A percentile compares a stretch with the other conserved stretches of the same genome.
These are phyloP conservation scores for Crotalus viridis DNA, from an alignment of 2,113 vertebrate genomes.

Conservation along the genomic window DNA sequence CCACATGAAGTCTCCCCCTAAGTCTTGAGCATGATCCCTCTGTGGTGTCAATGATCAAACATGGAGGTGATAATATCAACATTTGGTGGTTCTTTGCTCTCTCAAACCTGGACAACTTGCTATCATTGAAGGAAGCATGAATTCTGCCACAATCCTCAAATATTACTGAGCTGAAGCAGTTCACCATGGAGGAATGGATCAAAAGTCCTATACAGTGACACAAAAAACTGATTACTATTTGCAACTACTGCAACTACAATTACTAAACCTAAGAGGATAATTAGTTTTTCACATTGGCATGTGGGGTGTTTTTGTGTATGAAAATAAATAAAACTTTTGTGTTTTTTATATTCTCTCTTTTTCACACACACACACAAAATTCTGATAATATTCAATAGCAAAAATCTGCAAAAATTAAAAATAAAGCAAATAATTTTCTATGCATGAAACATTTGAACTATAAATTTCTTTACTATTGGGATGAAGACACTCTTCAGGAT, in stretches of 20 bases:
- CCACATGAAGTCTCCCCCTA: not conserved
- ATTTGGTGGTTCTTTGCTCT: not conserved
- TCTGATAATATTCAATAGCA: not conserved
- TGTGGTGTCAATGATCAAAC: not conserved
- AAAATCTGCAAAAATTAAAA: not conserved
- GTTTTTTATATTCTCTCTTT: not conserved
- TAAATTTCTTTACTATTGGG: not conserved
- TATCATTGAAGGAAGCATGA: not conserved
- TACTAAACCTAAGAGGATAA: not conserved
- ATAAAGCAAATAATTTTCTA: not conserved
- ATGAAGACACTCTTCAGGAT: not conserved
- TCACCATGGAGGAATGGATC: not conserved
- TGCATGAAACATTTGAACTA: not conserved
- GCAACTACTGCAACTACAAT: not conserved
- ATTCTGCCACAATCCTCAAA: not conserved
- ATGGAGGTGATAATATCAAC: not conserved
- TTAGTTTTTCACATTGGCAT: not conserved
- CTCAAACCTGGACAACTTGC: not conserved
- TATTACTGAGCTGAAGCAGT: not conserved
- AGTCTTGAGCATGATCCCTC: not conserved
- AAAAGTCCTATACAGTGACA: not conserved
- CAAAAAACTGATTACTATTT: not conserved
- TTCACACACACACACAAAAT: not conserved
- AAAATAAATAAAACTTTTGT: not conserved
- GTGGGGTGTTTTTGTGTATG: not conserved